These are phyloP conservation scores for Alloscopus bannaensis DNA, from an alignment of 2,888 invertebrate genomes.

Conservation along the genomic window DNA sequence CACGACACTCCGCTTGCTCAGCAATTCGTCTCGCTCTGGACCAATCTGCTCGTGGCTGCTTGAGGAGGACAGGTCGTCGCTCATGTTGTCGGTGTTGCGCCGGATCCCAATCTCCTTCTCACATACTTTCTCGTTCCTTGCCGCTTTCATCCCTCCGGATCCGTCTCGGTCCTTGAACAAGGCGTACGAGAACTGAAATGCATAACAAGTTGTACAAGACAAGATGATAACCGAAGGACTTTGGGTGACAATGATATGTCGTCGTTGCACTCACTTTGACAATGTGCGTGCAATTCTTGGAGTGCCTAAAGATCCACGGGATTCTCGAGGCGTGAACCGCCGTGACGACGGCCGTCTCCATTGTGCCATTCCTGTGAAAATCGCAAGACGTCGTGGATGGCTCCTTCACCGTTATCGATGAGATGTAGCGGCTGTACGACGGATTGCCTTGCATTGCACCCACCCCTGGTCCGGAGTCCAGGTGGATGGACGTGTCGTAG, in stretches of 20 bases:
- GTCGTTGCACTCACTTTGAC: conserved; percentile 41
- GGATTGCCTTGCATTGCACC: not conserved
- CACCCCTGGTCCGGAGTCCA: not conserved
- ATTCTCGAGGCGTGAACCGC: conserved; percentile 52
- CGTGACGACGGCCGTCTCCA: conserved; percentile 46
- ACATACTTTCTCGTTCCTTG: conserved; percentile 22
- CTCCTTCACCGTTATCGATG: conserved; percentile 32
- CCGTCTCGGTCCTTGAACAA: conserved; percentile 7
- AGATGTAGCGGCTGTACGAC: not conserved
- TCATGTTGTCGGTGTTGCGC: not conserved
- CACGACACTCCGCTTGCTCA: conserved; percentile 46
- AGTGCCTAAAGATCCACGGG: conserved; percentile 53
- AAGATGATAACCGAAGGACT: not conserved
- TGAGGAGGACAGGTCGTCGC: not conserved
- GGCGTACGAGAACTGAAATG: conserved; percentile 15
- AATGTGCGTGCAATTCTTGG: conserved; percentile 49
- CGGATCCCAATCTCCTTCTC: conserved; percentile 55
- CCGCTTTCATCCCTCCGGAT: not conserved
- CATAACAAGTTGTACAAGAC: not conserved
- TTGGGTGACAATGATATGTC: not conserved
- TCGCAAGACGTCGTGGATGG: conserved; percentile 43
- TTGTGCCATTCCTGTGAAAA: conserved; percentile 39
- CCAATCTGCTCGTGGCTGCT: not conserved
- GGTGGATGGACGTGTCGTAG: not conserved
- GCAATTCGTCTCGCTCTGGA: not conserved